Percentiles rank a stretch among this genome's conserved stretches.
Evolutionary conservation across 2,797 vertebrate species (phyloP).

Genomic region (Siniperca obscura): DNA sequence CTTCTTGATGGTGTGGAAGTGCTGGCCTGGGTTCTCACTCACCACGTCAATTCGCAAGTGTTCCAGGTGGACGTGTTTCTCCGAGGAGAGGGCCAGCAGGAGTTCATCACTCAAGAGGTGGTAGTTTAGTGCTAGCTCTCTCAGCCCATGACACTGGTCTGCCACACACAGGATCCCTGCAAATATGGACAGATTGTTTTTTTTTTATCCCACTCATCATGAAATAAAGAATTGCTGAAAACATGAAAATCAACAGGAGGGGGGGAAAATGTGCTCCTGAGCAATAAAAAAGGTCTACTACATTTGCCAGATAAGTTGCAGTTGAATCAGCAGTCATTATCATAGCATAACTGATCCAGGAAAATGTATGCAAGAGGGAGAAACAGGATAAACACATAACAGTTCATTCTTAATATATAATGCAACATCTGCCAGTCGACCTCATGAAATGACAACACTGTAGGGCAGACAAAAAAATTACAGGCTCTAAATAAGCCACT

Average conservation of each 20-base stretch:
- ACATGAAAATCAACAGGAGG: background rate
- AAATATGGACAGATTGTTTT: constrained; percentile 12
- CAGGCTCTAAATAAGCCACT: background rate
- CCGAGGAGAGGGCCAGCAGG: constrained; percentile 95
- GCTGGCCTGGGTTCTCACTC: constrained; percentile 96
- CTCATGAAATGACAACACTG: constrained; percentile 18
- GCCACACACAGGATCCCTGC: constrained; percentile 97
- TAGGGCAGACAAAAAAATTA: constrained; percentile 19
- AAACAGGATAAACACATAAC: constrained; percentile 13
- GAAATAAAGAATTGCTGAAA: background rate
- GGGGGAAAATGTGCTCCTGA: background rate
- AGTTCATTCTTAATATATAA: constrained; percentile 16
- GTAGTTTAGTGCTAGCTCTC: constrained; percentile 97
- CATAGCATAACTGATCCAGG: constrained; percentile 14
- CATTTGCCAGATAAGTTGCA: constrained; percentile 2
- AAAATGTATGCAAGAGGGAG: constrained; percentile 32
- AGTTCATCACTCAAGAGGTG: constrained; percentile 96
- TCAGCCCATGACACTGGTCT: constrained; percentile 96
- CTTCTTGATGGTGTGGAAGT: constrained; percentile 96
- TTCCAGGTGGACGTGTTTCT: constrained; percentile 96
- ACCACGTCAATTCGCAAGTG: constrained; percentile 98
- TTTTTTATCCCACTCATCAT: background rate
- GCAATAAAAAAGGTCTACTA: background rate
- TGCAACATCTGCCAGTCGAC: background rate
- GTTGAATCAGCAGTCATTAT: constrained; percentile 25